A percentile compares a stretch with the other conserved stretches of the same genome.
Conservation (phyloP, 2,888 invertebrate species). For the Archips crataeganus region DNA sequence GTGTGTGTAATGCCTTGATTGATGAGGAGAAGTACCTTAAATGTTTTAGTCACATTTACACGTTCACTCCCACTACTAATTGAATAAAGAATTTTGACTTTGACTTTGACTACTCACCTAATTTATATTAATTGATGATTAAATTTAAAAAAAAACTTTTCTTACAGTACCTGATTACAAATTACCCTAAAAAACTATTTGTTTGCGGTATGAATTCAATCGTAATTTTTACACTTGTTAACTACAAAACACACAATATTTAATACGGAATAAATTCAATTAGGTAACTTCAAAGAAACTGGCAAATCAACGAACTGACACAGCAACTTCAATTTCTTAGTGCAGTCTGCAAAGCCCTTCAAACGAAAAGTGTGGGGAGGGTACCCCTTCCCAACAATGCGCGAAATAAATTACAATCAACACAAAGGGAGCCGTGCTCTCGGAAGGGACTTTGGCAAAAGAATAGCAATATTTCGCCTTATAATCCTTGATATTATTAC, state of each 20-base stretch:
- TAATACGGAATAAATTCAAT: conserved; percentile 45
- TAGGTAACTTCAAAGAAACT: conserved; percentile 55
- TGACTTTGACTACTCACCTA: no score
- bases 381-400: conserved; percentile 77
- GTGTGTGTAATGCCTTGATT: no score
- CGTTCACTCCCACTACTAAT: no score
- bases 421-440: conserved; percentile 81
- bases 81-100: no score
- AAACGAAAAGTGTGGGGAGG: conserved; percentile 82
- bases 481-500: conserved; percentile 79
- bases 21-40: no score
- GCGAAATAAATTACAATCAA: conserved; percentile 85
- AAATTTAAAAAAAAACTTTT: no score
- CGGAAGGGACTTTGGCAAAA: conserved; percentile 81
- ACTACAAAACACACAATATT: not conserved
- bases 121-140: no score
- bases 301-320: conserved; percentile 70
- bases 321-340: conserved; percentile 77
- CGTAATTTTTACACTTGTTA: no score
- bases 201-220: no score
- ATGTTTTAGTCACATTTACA: no score
- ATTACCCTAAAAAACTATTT: not conserved
- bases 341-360: conserved; percentile 71
- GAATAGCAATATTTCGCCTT: conserved; percentile 84
- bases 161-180: no score